These are phyloP conservation scores for Crotalus tigris DNA, from an alignment of 2,113 vertebrate genomes.

Conservation along the genomic window DNA sequence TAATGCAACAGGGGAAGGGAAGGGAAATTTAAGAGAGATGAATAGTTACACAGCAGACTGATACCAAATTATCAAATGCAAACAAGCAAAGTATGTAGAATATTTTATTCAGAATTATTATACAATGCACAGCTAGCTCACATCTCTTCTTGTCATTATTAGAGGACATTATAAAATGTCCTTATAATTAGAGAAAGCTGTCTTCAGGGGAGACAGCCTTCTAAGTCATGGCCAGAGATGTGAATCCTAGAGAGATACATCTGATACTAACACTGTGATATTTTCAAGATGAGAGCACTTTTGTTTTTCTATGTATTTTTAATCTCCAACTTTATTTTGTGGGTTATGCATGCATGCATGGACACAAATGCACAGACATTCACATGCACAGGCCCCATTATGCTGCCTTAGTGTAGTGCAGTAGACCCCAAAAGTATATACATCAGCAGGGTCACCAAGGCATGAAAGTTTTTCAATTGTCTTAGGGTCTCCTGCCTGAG, in stretches of 20 bases:
- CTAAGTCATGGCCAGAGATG: not conserved
- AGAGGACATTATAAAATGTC: not conserved
- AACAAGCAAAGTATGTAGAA: not conserved
- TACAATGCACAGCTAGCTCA: not conserved
- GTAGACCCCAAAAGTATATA: not conserved
- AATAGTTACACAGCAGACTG: not conserved
- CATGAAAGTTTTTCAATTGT: not conserved
- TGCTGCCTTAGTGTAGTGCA: not conserved
- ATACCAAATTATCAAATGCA: not conserved
- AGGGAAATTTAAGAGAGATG: constrained; percentile 1
- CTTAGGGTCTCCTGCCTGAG: not conserved
- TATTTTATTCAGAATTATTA: not conserved
- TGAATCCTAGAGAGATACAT: not conserved
- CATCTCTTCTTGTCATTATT: not conserved
- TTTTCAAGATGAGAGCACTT: not conserved
- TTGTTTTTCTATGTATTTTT: not conserved
- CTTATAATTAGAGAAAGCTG: not conserved
- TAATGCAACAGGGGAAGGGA: not conserved
- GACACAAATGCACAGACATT: not conserved
- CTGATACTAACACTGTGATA: not conserved
- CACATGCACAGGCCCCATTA: not conserved
- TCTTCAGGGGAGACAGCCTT: not conserved
- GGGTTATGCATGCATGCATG: not conserved
- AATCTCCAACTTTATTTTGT: not conserved
- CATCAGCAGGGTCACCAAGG: not conserved